Evolutionary conservation across 2,797 vertebrate genomes (phyloP), one percentile per base, ranked within the genome.

Genomic region (Acrossocheilus wenchowensis): DNA sequence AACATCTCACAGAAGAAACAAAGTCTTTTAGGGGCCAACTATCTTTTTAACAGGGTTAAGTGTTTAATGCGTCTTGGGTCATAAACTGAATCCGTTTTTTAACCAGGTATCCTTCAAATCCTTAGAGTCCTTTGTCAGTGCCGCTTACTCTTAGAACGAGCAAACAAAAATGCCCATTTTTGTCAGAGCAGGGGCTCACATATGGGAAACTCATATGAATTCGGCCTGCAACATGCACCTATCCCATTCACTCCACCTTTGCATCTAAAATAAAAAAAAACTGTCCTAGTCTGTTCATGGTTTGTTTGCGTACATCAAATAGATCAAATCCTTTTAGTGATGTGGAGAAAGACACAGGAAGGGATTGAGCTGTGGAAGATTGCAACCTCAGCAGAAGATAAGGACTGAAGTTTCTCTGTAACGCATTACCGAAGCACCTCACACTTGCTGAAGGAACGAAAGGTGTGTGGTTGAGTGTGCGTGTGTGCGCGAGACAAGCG

Each of bases 301-400:
- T 9, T 41, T 60, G 48, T 5, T 39, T 23, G 2, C 23, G 10
- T 73, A 34, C 52, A 14, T 73, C 11, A 78, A 15, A 9, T 11
- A 62, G 41, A 64, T 41, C 30, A 26, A 68, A n/a, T 48, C 45
- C 75, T 23, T 45, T 30, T 54, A 34, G 89, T 87, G 90, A 87
- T 88, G 90, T 88, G 89, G 92, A 90, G 92, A 91, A 91, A 89
- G 90, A 83, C 87, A 87, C 89, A 86, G 91, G 88, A 90, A 85
- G 64, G 81, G 84, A 91, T 90, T 93, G 93, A 93, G 94, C 93
- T 95, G 95, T 88, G 90, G 94, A 92, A 93, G 91, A 94, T 93
- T 94, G 94, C 91, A 86, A 91, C 91, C 94, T 95, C 94, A 94
- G 93, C 93, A 93, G 92, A 92, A 93, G 94, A 96, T 95, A 94